Evolutionary conservation across 2,888 invertebrate genomes (phyloP).

Genomic region (Ischnus inquisitorius): DNA sequence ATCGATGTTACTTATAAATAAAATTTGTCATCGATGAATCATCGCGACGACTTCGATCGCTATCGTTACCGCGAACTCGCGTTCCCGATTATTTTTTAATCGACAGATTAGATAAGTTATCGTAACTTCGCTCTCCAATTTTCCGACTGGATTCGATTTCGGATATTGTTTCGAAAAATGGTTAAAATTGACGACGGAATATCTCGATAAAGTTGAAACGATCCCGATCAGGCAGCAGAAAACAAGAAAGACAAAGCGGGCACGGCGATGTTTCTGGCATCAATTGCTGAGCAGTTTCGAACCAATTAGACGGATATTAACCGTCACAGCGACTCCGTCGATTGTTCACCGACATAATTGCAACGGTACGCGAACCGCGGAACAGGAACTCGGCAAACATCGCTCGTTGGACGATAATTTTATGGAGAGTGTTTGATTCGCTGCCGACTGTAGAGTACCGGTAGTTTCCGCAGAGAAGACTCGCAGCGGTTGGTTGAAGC

Average conservation of each 20-base stretch:
- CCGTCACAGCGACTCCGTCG: not conserved
- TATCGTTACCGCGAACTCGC: not conserved
- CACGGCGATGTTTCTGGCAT: not conserved
- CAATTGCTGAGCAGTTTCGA: not conserved
- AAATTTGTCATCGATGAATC: slow-evolving; percentile 5
- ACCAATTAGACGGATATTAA: slow-evolving; percentile 3
- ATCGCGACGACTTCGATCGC: not conserved
- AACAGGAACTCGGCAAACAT: slow-evolving; percentile 42
- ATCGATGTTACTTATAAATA: not conserved
- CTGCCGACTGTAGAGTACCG: not conserved
- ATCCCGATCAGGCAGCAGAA: not conserved
- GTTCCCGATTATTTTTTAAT: not conserved
- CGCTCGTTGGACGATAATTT: slow-evolving; percentile 47
- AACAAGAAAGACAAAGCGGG: not conserved
- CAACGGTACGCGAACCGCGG: slow-evolving; percentile 44
- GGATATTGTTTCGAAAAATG: not conserved
- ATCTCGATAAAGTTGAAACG: not conserved
- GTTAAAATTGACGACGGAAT: not conserved
- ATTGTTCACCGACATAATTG: slow-evolving; percentile 62
- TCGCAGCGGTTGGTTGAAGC: slow-evolving; percentile 28
- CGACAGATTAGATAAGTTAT: slow-evolving; percentile 40
- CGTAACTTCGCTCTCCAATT: not conserved
- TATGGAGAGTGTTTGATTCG: slow-evolving; percentile 46
- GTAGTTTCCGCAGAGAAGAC: not conserved
- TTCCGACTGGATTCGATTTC: not conserved